Base-by-base conservation (phyloP, 2,797 vertebrate species). In the Falco naumanni region DNA sequence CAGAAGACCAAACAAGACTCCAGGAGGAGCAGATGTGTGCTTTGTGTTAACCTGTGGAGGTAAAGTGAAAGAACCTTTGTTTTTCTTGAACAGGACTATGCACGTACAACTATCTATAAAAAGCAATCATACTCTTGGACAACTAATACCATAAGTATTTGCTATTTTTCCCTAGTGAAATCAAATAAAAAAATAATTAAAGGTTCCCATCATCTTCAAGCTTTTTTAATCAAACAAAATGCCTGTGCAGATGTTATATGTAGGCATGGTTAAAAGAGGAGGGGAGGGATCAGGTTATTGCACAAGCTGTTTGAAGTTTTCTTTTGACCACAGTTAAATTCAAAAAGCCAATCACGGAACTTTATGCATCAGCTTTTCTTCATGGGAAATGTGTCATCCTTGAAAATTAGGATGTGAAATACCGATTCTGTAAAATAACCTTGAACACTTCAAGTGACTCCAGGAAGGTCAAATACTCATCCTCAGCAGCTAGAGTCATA, bases 131-230 rank as follows among this genome's bases (percentile, higher is more conserved):
- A 54, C 26, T 72, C 13, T 68, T 85, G 41, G 33, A 75, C 47
- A 61, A 31, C 16, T 69, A 86, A 68, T 43, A 60, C 4, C 5
- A 37, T 22, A 65, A 8, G 11, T 70, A 56, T 84, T 75, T 90
- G 4, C 7, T 83, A 14, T 71, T 84, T 94, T 94, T 68, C 11
- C 64, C 45, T 26, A 33, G 45, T 64, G 93, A 98, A 97, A 79
- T 89, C 12, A 84, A 95, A 90, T 91, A 48, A 87, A 95, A 93
- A 90, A 92, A 5, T 93, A 85, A 92, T 90, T 94, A 92, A 93
- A 90, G 14, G 24, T 66, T 96, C 57, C 21, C 65, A 64, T 89
- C 19, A 75, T 51, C 50, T 53, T 95, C 82, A 88, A 57, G 28
- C 1, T 43, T 77, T 85, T 91, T 75, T 61, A 88, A 91, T 43